Conservation (phyloP, 37 sponge, comb jelly and placozoan species). For the Hormiphora californensis region DNA sequence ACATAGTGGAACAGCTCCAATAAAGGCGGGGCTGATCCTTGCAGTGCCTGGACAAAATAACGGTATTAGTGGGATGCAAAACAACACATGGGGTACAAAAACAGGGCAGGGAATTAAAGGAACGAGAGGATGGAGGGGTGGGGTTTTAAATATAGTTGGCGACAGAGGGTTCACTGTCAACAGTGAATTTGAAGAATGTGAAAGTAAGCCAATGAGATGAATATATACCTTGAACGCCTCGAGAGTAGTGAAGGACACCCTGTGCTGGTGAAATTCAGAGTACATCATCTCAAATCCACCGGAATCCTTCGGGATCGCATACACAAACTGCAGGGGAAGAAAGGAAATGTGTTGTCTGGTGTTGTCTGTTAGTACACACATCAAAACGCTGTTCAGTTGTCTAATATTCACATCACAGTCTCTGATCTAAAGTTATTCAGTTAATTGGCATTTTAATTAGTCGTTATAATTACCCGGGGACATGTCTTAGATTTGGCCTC, state of each 20-base stretch:
- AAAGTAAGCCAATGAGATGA: not conserved
- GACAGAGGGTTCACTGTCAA: too few relatives aligned
- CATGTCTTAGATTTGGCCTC: not conserved
- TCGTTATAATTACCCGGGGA: not conserved
- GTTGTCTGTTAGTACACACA: too few relatives aligned
- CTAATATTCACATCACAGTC: too few relatives aligned
- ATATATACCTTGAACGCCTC: constrained; percentile 9
- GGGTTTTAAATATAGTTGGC: too few relatives aligned
- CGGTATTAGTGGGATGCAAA: not conserved
- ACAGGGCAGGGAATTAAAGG: too few relatives aligned
- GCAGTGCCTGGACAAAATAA: not conserved
- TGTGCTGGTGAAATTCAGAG: constrained; percentile 48
- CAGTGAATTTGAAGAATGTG: not conserved
- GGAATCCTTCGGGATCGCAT: constrained; percentile 3
- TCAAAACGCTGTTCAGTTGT: too few relatives aligned
- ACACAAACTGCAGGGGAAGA: constrained; percentile 21
- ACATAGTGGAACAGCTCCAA: constrained; percentile 40
- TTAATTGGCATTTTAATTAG: not conserved
- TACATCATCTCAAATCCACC: constrained; percentile 45
- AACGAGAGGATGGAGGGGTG: too few relatives aligned
- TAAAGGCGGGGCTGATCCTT: not conserved
- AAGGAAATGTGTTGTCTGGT: too few relatives aligned
- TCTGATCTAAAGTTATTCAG: too few relatives aligned
- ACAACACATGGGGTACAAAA: too few relatives aligned
- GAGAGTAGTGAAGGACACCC: not conserved